Conservation (phyloP, 2,888 invertebrate species). For the Adela reaumurella region DNA sequence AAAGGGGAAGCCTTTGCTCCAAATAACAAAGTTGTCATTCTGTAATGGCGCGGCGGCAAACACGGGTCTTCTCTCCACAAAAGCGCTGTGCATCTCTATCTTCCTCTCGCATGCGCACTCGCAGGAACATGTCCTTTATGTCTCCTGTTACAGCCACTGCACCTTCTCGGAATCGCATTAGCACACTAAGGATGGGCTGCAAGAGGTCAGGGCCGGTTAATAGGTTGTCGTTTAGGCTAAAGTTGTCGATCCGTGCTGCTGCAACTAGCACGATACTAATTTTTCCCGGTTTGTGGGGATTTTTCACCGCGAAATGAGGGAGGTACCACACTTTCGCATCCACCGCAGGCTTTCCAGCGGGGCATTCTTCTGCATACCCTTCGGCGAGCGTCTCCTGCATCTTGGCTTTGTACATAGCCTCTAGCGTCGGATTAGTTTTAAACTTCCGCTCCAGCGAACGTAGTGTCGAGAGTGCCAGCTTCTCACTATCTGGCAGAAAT, state of each 20-base stretch:
- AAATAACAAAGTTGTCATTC: constrained; percentile 1
- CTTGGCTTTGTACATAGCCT: constrained; percentile 5
- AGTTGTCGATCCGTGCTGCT: not conserved
- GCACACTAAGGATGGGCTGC: constrained; percentile 4
- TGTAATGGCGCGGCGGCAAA: not conserved
- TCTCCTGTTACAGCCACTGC: constrained; percentile 10
- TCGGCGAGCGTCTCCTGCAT: constrained; percentile 4
- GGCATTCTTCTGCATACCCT: constrained; percentile 9
- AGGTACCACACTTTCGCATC: not conserved
- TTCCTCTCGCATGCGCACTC: constrained; percentile 7
- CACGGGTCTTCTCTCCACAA: constrained; percentile 4
- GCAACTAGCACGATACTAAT: not conserved
- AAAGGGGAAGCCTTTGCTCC: constrained; percentile 8
- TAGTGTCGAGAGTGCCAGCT: constrained; percentile 3
- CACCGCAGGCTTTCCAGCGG: not conserved
- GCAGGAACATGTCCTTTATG: constrained; percentile 15
- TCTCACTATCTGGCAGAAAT: constrained; percentile 6
- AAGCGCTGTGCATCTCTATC: constrained; percentile 9
- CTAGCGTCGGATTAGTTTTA: constrained; percentile 1
- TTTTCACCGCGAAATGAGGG: not conserved
- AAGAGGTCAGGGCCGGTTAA: not conserved
- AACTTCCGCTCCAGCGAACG: constrained; percentile 6
- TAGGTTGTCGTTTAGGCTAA: not conserved
- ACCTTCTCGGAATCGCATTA: constrained; percentile 12
- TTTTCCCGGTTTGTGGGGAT: not conserved